Percentiles rank a stretch among this genome's conserved stretches.
Evolutionary conservation across 2,113 vertebrate genomes (phyloP).

Genomic region (Ammodytes marinus): DNA sequence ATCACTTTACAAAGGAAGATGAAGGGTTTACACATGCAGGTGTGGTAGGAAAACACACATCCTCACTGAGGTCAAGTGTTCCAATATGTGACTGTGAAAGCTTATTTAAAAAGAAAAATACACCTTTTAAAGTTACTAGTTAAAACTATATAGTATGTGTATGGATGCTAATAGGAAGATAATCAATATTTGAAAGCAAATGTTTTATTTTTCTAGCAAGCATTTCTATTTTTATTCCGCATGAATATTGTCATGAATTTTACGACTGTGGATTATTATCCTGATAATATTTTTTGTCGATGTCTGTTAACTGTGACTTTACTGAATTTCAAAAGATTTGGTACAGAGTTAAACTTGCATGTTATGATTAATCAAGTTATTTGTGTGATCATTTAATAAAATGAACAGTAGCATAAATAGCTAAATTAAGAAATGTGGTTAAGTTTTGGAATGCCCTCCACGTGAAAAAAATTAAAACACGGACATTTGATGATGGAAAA

Average conservation of each 20-base stretch:
- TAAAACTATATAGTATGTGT: not conserved
- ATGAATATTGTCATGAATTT: not conserved
- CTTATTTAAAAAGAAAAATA: not conserved
- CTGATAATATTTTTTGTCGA: not conserved
- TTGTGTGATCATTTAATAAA: not conserved
- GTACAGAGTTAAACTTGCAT: not conserved
- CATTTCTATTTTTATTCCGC: not conserved
- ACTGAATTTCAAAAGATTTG: not conserved
- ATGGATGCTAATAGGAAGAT: not conserved
- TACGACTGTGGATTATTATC: not conserved
- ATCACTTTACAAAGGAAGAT: not conserved
- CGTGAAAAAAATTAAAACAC: not conserved
- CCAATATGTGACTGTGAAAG: not conserved
- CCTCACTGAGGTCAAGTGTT: too few relatives aligned
- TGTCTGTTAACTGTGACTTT: not conserved
- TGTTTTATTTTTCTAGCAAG: not conserved
- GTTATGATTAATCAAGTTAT: not conserved
- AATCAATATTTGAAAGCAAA: not conserved
- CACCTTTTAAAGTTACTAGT: not conserved
- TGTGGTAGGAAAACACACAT: not conserved
- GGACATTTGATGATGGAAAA: not conserved
- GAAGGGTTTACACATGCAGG: not conserved
- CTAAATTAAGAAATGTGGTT: not conserved
- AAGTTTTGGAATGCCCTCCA: not conserved
- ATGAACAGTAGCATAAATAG: not conserved